Conservation (phyloP, 2,888 invertebrate genomes). For the Escarpia spicata region DNA sequence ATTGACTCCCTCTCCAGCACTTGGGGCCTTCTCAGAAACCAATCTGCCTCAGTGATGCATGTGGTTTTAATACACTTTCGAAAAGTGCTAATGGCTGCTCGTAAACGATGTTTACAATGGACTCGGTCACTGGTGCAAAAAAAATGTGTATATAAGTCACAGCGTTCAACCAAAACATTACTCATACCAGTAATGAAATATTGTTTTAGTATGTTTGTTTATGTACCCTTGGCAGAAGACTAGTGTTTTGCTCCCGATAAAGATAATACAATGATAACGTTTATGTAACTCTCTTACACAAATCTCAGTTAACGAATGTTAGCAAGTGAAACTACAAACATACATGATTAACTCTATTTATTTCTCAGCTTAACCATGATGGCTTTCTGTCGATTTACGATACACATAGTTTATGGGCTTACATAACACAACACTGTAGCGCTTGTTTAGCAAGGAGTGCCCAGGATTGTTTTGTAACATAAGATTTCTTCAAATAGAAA, state of each 20-base stretch:
- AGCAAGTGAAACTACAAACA: not conserved
- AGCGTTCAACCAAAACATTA: not conserved
- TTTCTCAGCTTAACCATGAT: no score
- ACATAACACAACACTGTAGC: no score
- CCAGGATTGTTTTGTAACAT: no score
- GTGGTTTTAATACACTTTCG: not conserved
- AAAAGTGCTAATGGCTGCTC: not conserved
- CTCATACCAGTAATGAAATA: not conserved
- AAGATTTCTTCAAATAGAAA: not conserved
- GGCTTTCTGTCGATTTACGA: no score
- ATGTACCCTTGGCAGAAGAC: not conserved
- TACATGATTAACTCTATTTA: not conserved
- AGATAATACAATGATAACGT: not conserved
- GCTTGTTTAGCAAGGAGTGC: no score
- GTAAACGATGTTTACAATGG: not conserved
- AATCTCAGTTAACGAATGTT: not conserved
- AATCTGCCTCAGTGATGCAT: not conserved
- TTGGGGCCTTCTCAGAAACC: not conserved
- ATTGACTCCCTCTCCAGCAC: not conserved
- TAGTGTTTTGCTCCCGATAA: not conserved
- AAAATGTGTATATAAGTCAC: not conserved
- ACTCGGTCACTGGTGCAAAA: not conserved
- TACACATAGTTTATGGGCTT: no score
- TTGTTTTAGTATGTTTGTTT: not conserved
- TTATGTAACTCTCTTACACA: not conserved